Percentiles rank a stretch among this genome's conserved stretches.
phyloP scores from a whole-genome alignment of 1,140 invertebrate genomes.

The Drosophila biarmipes region DNA sequence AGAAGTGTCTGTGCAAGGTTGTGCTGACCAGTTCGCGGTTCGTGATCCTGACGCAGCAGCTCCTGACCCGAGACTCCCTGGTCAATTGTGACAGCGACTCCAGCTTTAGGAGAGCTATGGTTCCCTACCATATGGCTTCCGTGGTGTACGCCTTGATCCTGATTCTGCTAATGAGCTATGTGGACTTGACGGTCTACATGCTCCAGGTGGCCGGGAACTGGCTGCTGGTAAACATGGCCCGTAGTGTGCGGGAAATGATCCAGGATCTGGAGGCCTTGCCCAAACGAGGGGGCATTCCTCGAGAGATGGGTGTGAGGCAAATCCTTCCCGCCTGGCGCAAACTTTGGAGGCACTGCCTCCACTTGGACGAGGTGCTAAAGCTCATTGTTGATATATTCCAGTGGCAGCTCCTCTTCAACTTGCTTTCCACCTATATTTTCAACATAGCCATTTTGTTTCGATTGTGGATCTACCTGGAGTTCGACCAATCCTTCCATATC shows the following conservation, averaged over 20 bases:
- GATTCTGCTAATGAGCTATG: slow-evolving; percentile 35
- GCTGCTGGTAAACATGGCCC: slow-evolving; percentile 35
- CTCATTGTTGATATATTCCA: slow-evolving; percentile 40
- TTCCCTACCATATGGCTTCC: slow-evolving; percentile 11
- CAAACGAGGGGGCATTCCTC: slow-evolving; percentile 3
- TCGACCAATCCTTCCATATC: neutral
- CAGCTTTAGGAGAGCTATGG: neutral
- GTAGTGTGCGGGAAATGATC: slow-evolving; percentile 18
- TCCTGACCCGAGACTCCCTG: slow-evolving; percentile 22
- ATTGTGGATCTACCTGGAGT: slow-evolving; percentile 32
- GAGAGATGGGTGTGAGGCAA: slow-evolving; percentile 39
- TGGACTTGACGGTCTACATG: slow-evolving; percentile 42
- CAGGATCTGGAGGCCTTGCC: slow-evolving; percentile 36
- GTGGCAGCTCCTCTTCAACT: slow-evolving; percentile 49
- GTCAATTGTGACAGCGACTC: slow-evolving; percentile 16
- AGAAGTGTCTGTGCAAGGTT: slow-evolving; percentile 20
- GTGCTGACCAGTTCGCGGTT: slow-evolving; percentile 34
- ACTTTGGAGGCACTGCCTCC: slow-evolving; percentile 39
- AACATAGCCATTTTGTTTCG: slow-evolving; percentile 48
- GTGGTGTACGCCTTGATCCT: slow-evolving; percentile 12
- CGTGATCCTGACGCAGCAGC: slow-evolving; percentile 15
- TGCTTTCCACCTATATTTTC: slow-evolving; percentile 50
- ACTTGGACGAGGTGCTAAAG: slow-evolving; percentile 19
- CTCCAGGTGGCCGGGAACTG: slow-evolving; percentile 36
- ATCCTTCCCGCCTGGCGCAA: slow-evolving; percentile 40